Conservation (phyloP, 2,113 vertebrate species). For the Grantiella picta region DNA sequence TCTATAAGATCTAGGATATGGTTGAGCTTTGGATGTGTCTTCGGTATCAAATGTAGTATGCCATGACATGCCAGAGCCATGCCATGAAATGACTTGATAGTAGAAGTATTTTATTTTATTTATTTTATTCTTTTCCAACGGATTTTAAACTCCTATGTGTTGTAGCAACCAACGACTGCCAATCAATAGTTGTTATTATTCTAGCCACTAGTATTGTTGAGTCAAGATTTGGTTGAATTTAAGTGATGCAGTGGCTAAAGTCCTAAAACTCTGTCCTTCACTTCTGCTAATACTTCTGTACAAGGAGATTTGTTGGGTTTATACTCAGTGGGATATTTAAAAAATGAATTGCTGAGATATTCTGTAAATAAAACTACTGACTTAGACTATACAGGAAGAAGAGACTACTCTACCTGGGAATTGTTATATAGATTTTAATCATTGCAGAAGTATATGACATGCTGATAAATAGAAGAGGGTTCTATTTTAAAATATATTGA, state of each 20-base stretch:
- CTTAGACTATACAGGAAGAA: background rate
- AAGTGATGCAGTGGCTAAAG: background rate
- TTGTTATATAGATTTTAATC: background rate
- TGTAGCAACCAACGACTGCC: background rate
- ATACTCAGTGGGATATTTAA: background rate
- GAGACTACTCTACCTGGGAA: background rate
- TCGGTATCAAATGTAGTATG: background rate
- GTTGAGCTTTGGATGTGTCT: background rate
- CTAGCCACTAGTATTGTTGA: background rate
- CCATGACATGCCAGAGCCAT: rapidly evolving
- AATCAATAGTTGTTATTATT: background rate
- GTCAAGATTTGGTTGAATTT: background rate
- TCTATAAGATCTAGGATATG: background rate
- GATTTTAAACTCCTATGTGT: background rate
- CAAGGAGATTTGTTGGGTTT: background rate
- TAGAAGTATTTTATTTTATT: background rate
- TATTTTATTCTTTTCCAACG: background rate
- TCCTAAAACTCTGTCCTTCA: background rate
- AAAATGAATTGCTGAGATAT: background rate
- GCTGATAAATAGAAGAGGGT: background rate
- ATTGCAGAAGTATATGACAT: background rate
- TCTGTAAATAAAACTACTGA: background rate
- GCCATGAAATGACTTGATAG: background rate
- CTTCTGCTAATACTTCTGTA: background rate
- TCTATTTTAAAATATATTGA: background rate